Conservation (phyloP, 2,113 vertebrate species). For the Semicossyphus pulcher region DNA sequence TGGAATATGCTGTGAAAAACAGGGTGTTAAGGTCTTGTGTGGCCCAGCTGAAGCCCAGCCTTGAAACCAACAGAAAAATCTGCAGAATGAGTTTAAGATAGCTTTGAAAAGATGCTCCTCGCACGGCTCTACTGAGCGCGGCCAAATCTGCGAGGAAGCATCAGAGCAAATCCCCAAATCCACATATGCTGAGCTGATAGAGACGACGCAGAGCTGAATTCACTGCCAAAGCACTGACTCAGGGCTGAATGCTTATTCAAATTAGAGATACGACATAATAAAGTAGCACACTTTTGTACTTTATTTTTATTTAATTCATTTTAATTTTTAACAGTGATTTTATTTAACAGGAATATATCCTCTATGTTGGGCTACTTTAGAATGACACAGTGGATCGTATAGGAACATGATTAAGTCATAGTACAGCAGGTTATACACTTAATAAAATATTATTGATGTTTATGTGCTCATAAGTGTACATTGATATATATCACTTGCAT, state of each 20-base stretch:
- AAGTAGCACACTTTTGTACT: conserved; percentile 8
- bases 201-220: conserved; percentile 23
- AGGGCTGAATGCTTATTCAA: conserved; percentile 47
- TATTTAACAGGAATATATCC: too few relatives aligned
- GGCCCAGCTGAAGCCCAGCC: conserved; percentile 12
- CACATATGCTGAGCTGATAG: conserved; percentile 37
- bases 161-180: conserved; percentile 69
- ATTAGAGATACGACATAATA: conserved; percentile 49
- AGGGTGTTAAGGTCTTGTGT: conserved; percentile 1
- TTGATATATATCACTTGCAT: not conserved
- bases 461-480: not conserved
- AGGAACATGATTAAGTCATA: not conserved
- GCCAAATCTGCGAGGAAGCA: conserved; percentile 52
- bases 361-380: not conserved
- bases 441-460: not conserved
- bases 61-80: conserved; percentile 12
- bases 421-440: too few relatives aligned
- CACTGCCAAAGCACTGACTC: conserved; percentile 32
- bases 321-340: not conserved
- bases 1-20: conserved; percentile 4
- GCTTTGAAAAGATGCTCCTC: conserved; percentile 52
- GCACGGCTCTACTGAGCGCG: conserved; percentile 17
- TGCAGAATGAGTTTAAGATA: conserved; percentile 23
- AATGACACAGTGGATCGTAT: too few relatives aligned
- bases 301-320: not conserved